phyloP scores from a whole-genome alignment of 2,888 invertebrate species.

The Lasioglossum figueresi region DNA sequence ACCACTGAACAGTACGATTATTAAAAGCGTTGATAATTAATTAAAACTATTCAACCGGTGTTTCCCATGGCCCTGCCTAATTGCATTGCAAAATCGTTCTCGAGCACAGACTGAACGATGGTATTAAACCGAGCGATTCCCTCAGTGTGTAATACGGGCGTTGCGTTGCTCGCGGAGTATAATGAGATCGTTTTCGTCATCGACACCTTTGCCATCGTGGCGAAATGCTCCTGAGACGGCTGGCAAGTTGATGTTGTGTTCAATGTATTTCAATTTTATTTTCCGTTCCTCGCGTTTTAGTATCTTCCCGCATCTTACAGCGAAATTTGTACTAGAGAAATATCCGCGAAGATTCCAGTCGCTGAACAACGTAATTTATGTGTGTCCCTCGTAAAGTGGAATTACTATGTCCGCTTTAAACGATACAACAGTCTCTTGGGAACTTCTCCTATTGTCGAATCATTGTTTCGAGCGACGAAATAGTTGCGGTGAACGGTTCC shows the following conservation, averaged over 20 bases:
- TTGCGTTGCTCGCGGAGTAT: constrained; percentile 25
- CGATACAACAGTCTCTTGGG: not conserved
- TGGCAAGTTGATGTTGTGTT: not conserved
- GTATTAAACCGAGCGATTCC: constrained; percentile 31
- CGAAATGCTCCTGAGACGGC: not conserved
- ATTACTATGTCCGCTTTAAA: not conserved
- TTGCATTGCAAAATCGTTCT: constrained; percentile 52
- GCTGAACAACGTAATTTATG: not conserved
- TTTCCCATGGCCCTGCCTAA: constrained; percentile 53
- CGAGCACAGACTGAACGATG: constrained; percentile 23
- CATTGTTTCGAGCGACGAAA: not conserved
- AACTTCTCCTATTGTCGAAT: not conserved
- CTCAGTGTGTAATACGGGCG: constrained; percentile 32
- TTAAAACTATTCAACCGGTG: constrained; percentile 38
- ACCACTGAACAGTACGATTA: not conserved
- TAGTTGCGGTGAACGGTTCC: not conserved
- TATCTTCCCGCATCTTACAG: not conserved
- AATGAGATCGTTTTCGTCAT: constrained; percentile 50
- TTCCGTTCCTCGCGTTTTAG: not conserved
- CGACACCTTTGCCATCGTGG: constrained; percentile 27
- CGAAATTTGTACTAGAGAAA: not conserved
- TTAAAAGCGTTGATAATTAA: constrained; percentile 40
- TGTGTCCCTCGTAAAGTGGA: not conserved
- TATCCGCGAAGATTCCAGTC: not conserved
- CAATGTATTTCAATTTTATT: not conserved